Percentiles rank a stretch among this genome's conserved stretches.
phyloP scores from a whole-genome alignment of 1,140 invertebrate species.

The Bombus superbus region DNA sequence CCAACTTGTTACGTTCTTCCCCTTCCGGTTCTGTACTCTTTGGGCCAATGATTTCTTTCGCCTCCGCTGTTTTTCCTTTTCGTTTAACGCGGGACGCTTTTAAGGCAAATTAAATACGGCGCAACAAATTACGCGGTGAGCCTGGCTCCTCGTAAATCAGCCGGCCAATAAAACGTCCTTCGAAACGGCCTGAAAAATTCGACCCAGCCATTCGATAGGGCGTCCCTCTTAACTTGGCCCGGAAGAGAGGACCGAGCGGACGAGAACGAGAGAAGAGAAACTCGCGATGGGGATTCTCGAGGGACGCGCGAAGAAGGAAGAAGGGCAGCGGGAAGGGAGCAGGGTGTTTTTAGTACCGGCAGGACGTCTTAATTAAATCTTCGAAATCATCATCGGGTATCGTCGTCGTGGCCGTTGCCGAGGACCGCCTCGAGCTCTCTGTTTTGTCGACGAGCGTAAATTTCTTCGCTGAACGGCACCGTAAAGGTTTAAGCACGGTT shows the following conservation, averaged over 20 bases:
- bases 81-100: conserved; percentile 52
- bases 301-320: background rate
- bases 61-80: background rate
- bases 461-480: conserved; percentile 54
- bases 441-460: conserved; percentile 59
- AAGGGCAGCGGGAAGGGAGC: background rate
- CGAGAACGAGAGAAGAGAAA: background rate
- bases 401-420: conserved; percentile 35
- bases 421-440: conserved; percentile 36
- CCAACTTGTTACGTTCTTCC: background rate
- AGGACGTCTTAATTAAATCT: conserved; percentile 76
- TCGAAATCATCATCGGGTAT: conserved; percentile 64
- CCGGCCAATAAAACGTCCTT: conserved; percentile 66
- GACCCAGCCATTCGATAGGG: conserved; percentile 12
- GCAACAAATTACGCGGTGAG: conserved; percentile 70
- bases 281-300: background rate
- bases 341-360: conserved; percentile 62
- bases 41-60: no score
- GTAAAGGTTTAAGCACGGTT: background rate
- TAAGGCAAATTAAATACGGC: conserved; percentile 70
- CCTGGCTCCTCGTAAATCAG: conserved; percentile 70
- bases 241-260: background rate
- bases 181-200: conserved; percentile 63
- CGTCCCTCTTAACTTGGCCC: conserved; percentile 14
- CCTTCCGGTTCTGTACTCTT: conserved; percentile 1